Percentiles rank a stretch among this genome's conserved stretches.
Conservation (phyloP, 2,797 vertebrate species). For the Alosa sapidissima region DNA sequence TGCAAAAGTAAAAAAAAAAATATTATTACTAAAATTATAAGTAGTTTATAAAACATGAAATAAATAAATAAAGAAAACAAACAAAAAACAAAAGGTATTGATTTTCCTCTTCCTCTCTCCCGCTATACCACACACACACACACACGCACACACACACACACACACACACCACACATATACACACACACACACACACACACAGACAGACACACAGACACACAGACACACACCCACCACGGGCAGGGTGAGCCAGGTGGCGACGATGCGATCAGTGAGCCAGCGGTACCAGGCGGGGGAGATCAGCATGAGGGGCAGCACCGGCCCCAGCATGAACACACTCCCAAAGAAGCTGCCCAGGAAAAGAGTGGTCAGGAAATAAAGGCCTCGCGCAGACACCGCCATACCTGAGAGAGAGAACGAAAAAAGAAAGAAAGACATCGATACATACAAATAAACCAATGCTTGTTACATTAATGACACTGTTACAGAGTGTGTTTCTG, state of each 20-base stretch:
- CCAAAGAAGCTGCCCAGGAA: constrained; percentile 95
- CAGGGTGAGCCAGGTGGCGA: constrained; percentile 95
- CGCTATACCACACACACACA: background rate
- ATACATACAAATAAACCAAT: background rate
- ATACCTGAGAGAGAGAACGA: constrained; percentile 56
- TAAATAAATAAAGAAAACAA: too few relatives aligned
- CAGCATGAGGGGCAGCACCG: constrained; percentile 91
- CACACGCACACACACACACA: background rate
- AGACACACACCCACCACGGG: constrained; percentile 84
- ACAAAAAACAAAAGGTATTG: too few relatives aligned
- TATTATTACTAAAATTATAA: too few relatives aligned
- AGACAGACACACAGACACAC: constrained; percentile 29
- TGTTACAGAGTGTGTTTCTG: background rate
- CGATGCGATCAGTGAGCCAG: constrained; percentile 90
- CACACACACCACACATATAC: background rate
- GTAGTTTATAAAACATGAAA: too few relatives aligned
- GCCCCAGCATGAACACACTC: constrained; percentile 93
- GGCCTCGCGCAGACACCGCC: constrained; percentile 87
- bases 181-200: background rate
- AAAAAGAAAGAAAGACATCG: background rate
- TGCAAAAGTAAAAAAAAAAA: too few relatives aligned
- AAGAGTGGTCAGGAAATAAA: constrained; percentile 88
- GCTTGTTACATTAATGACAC: too few relatives aligned
- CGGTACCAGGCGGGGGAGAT: constrained; percentile 92
- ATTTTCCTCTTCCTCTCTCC: background rate